Evolutionary conservation across 1,140 invertebrate genomes (phyloP).

Genomic region (Anoplophora glabripennis): DNA sequence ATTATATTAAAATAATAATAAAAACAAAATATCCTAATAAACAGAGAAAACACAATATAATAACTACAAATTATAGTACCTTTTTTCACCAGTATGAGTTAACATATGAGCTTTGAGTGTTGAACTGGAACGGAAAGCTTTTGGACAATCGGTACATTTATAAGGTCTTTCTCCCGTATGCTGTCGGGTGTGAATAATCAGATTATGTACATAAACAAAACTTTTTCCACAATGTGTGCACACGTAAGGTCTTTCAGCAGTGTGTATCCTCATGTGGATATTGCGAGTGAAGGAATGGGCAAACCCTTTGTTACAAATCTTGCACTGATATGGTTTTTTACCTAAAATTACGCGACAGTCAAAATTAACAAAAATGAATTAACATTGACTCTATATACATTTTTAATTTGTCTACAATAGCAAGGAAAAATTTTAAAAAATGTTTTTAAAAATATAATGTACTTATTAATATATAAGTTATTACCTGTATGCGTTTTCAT

Average conservation of each 20-base stretch:
- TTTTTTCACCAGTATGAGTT: constrained; percentile 60
- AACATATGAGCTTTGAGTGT: constrained; percentile 82
- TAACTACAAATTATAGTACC: constrained; percentile 14
- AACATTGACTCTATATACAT: too few species aligned
- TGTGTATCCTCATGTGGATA: constrained; percentile 62
- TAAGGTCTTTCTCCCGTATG: constrained; percentile 59
- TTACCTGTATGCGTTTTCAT: constrained; percentile 51
- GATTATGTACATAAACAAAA: constrained; percentile 71
- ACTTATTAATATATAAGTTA: too few species aligned
- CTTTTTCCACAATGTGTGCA: constrained; percentile 59
- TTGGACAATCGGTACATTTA: constrained; percentile 61
- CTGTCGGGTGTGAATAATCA: constrained; percentile 80
- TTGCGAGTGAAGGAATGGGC: constrained; percentile 61
- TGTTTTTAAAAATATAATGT: too few species aligned
- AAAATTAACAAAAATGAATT: neutral
- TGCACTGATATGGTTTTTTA: constrained; percentile 57
- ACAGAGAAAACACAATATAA: neutral
- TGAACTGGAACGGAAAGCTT: constrained; percentile 62
- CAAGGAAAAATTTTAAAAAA: too few species aligned
- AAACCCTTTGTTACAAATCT: constrained; percentile 56
- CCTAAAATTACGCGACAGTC: constrained; percentile 34
- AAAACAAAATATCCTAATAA: too few species aligned
- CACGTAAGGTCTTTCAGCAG: constrained; percentile 63
- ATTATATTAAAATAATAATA: neutral
- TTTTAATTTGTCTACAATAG: too few species aligned